phyloP scores from a whole-genome alignment of 2,888 invertebrate species.

The Adineta ricciae region DNA sequence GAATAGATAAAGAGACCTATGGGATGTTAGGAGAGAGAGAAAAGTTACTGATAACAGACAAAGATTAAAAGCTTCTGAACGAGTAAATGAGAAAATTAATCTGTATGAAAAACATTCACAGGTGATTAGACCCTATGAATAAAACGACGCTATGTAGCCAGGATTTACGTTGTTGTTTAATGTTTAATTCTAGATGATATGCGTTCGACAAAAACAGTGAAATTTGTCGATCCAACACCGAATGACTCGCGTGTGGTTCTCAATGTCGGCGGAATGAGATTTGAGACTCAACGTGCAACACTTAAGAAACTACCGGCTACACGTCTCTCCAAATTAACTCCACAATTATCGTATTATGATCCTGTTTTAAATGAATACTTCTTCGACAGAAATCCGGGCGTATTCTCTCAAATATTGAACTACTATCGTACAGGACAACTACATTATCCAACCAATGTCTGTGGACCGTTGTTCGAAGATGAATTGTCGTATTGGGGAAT shows the following conservation, averaged over 20 bases:
- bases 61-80: not conserved
- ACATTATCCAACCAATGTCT: constrained; percentile 91
- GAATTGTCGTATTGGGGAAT: constrained; percentile 94
- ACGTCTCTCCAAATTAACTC: constrained; percentile 67
- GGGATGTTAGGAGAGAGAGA: not conserved
- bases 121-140: not conserved
- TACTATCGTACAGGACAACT: constrained; percentile 90
- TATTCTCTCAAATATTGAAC: constrained; percentile 74
- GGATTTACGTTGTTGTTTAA: too few relatives aligned
- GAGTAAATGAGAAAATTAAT: not conserved
- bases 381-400: constrained; percentile 87
- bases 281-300: constrained; percentile 59
- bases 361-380: constrained; percentile 94
- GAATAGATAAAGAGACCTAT: not conserved
- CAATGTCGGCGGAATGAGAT: constrained; percentile 84
- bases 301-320: constrained; percentile 88
- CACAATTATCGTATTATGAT: constrained; percentile 89
- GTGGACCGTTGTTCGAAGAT: constrained; percentile 89
- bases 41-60: not conserved
- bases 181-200: not conserved
- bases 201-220: not conserved
- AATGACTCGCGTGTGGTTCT: constrained; percentile 67
- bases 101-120: not conserved
- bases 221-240: not conserved
- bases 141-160: too few relatives aligned